Evolutionary conservation across 2,888 invertebrate genomes (phyloP).

Genomic region (Cryptocephalus moraei): DNA sequence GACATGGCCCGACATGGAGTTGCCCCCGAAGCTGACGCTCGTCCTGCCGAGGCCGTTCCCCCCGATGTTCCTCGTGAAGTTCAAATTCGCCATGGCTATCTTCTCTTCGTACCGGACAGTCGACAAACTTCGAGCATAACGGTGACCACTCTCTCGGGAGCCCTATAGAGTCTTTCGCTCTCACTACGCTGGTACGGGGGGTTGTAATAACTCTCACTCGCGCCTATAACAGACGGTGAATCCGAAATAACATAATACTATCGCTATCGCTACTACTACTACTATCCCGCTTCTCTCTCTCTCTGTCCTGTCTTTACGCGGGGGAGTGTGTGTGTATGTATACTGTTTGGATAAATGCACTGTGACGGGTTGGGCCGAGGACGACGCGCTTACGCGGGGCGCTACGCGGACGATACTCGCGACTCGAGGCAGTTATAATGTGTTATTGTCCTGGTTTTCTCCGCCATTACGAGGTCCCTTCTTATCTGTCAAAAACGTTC

Average conservation of each 20-base stretch:
- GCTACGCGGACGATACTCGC: slow-evolving; percentile 26
- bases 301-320: no score
- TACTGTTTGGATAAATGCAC: no score
- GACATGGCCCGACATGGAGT: slow-evolving; percentile 65
- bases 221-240: no score
- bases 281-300: no score
- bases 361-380: no score
- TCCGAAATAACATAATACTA: no score
- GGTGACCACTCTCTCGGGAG: slow-evolving; percentile 18
- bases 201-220: no score
- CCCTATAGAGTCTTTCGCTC: slow-evolving; percentile 3
- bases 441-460: slow-evolving; percentile 38
- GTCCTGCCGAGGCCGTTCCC: slow-evolving; percentile 61
- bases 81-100: slow-evolving; percentile 86
- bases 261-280: no score
- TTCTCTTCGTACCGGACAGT: slow-evolving; percentile 17
- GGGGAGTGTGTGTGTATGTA: no score
- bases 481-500: no score
- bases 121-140: slow-evolving; percentile 34
- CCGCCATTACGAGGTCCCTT: slow-evolving; percentile 32
- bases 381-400: slow-evolving; percentile 3
- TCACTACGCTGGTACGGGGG: no score
- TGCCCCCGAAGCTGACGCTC: slow-evolving; percentile 54
- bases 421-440: slow-evolving; percentile 27
- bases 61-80: slow-evolving; percentile 84